phyloP scores from a whole-genome alignment of 1,140 invertebrate genomes.

The Drosophila kanapiae region DNA sequence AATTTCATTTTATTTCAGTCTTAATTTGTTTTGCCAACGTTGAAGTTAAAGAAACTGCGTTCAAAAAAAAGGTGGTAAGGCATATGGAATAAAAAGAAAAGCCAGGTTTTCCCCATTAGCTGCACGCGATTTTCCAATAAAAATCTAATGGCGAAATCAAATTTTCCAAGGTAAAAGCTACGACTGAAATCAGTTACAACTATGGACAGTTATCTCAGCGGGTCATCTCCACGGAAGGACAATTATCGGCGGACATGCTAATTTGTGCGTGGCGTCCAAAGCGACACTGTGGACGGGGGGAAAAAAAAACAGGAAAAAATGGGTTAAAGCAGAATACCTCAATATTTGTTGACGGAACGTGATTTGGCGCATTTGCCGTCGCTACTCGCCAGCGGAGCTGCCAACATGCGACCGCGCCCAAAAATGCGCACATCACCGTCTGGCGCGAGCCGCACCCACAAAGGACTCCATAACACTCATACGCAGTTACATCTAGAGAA shows the following conservation, averaged over 20 bases:
- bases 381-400: constrained; percentile 7
- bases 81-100: constrained; percentile 13
- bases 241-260: constrained; percentile 84
- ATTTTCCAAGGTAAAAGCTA: constrained; percentile 31
- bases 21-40: constrained; percentile 46
- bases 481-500: constrained; percentile 17
- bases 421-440: constrained; percentile 18
- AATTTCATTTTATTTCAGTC: constrained; percentile 56
- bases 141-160: constrained; percentile 72
- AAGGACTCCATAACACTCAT: neutral
- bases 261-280: constrained; percentile 70
- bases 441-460: constrained; percentile 21
- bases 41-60: neutral
- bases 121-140: constrained; percentile 75
- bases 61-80: neutral
- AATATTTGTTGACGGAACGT: constrained; percentile 83
- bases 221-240: constrained; percentile 84
- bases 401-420: constrained; percentile 57
- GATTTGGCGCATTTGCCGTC: constrained; percentile 78
- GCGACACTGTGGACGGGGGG: constrained; percentile 1
- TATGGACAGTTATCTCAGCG: constrained; percentile 81
- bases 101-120: constrained; percentile 57
- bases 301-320: constrained; percentile 22
- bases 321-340: constrained; percentile 83
- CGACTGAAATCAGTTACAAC: constrained; percentile 80